A percentile compares a stretch with the other conserved stretches of the same genome.
These are phyloP conservation scores for Anthopleura sola DNA, from an alignment of 64 coral and sea anemone genomes.

Conservation along the genomic window DNA sequence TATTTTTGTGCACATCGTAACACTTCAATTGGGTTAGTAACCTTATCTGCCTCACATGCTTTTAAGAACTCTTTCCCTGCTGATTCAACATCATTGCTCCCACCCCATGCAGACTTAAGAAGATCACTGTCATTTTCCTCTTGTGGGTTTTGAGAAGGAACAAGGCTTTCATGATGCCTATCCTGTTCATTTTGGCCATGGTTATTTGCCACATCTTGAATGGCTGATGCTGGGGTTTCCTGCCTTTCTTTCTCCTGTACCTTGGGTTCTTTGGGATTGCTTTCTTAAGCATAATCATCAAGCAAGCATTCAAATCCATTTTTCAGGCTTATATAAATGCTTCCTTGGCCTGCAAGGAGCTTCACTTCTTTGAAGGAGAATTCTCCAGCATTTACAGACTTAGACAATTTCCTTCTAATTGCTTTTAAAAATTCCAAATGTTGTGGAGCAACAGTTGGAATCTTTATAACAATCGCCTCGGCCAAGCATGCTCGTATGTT, in stretches of 20 bases:
- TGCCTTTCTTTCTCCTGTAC: neutral
- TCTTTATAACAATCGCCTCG: neutral
- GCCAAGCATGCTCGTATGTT: no score
- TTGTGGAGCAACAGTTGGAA: neutral
- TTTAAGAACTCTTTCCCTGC: constrained; percentile 31
- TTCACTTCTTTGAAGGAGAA: no score
- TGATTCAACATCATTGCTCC: constrained; percentile 28
- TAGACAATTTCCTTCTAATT: constrained; percentile 6
- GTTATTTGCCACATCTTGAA: neutral
- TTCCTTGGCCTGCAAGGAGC: no score
- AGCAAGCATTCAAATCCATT: no score
- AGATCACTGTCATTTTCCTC: neutral
- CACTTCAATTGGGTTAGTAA: neutral
- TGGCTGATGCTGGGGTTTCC: neutral
- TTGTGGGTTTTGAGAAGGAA: neutral
- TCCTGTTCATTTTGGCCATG: neutral
- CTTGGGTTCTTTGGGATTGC: neutral
- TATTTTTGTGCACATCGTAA: constrained; percentile 17
- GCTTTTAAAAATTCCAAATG: constrained; percentile 30
- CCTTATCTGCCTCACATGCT: no score
- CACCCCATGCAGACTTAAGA: neutral
- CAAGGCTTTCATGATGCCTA: neutral
- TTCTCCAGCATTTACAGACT: constrained; percentile 34
- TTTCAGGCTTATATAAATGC: no score
- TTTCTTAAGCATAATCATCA: no score